A percentile compares a stretch with the other conserved stretches of the same genome.
These are phyloP conservation scores for Gorsachius goisagi DNA, from an alignment of 2,113 vertebrate species.

Conservation along the genomic window DNA sequence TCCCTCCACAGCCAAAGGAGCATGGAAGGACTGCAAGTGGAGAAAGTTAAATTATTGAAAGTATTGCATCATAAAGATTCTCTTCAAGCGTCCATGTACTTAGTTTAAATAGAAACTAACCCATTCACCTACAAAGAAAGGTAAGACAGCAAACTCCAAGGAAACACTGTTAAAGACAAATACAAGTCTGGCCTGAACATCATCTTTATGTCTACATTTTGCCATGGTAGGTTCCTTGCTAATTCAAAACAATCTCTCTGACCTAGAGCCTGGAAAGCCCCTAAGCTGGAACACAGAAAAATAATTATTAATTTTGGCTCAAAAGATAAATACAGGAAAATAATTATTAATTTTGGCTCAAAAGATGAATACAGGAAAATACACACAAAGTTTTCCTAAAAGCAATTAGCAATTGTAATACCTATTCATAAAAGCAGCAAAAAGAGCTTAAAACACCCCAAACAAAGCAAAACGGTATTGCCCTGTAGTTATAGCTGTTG, in stretches of 20 bases:
- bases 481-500: background rate
- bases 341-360: background rate
- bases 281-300: background rate
- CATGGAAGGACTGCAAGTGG: accelerated
- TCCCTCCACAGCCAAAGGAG: background rate
- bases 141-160: background rate
- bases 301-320: background rate
- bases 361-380: background rate
- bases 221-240: background rate
- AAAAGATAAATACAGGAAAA: background rate
- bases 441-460: background rate
- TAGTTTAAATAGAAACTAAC: background rate
- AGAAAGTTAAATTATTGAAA: background rate
- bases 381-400: background rate
- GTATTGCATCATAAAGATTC: background rate
- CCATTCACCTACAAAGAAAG: background rate
- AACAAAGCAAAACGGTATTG: background rate
- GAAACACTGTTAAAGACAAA: background rate
- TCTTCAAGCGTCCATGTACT: background rate
- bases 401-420: background rate
- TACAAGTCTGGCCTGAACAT: background rate
- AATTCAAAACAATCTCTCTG: background rate
- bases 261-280: background rate
- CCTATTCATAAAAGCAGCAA: background rate
- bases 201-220: background rate